Evolutionary conservation across 2,888 invertebrate genomes (phyloP).

Genomic region (Dermolepida albohirtum): DNA sequence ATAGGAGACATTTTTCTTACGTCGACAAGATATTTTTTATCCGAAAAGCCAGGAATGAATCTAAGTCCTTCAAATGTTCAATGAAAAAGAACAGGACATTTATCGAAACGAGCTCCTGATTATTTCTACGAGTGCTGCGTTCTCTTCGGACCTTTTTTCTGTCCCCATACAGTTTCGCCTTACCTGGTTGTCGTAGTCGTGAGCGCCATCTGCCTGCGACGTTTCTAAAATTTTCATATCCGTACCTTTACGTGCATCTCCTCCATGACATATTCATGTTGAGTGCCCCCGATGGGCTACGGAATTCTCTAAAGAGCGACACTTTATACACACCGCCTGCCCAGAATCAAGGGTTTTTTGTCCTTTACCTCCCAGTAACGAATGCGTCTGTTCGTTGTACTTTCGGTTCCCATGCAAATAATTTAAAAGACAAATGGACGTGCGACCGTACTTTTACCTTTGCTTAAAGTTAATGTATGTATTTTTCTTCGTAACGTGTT

Average conservation of each 20-base stretch:
- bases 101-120: conserved; percentile 4
- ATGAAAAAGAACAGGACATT: no score
- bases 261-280: conserved; percentile 20
- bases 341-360: background rate
- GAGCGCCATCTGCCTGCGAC: conserved; percentile 18
- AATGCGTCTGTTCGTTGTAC: background rate
- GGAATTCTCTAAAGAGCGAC: conserved; percentile 32
- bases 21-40: no score
- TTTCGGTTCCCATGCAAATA: conserved; percentile 20
- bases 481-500: conserved; percentile 14
- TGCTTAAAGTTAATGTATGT: background rate
- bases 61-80: no score
- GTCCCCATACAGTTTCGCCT: conserved; percentile 6
- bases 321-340: conserved; percentile 25
- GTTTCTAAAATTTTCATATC: conserved; percentile 29
- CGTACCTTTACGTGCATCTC: conserved; percentile 2
- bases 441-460: conserved; percentile 24
- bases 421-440: conserved; percentile 10
- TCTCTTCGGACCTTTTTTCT: conserved; percentile 12
- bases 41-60: no score
- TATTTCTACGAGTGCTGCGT: conserved; percentile 12
- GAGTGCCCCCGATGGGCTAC: conserved; percentile 4
- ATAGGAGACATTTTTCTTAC: no score
- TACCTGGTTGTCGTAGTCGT: conserved; percentile 4
- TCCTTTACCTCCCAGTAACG: background rate